phyloP scores from a whole-genome alignment of 2,797 vertebrate genomes.

The Moxostoma hubbsi region DNA sequence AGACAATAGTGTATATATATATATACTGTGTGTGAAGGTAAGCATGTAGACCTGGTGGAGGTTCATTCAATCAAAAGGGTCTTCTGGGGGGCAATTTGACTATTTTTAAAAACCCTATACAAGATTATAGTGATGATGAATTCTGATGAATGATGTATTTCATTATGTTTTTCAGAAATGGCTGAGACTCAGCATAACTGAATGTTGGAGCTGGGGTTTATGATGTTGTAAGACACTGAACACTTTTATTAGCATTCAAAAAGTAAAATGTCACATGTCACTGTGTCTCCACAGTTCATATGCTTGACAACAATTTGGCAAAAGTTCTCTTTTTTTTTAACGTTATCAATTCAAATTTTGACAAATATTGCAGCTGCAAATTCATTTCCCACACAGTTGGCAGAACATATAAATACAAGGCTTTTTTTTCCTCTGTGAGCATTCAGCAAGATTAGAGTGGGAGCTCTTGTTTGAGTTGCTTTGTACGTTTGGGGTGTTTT shows the following conservation, averaged over 20 bases:
- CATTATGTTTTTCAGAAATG: background rate
- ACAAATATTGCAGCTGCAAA: conserved; percentile 15
- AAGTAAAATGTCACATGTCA: conserved; percentile 12
- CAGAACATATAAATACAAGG: conserved; percentile 13
- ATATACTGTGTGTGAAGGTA: conserved; percentile 21
- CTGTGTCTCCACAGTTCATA: conserved; percentile 2
- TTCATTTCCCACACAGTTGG: conserved; percentile 22
- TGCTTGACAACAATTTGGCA: background rate
- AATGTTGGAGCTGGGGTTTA: background rate
- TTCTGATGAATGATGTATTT: background rate
- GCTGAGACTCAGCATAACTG: background rate
- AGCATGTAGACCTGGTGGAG: conserved; percentile 55
- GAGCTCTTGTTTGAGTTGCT: conserved; percentile 55
- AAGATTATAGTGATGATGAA: background rate
- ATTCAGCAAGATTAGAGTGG: conserved; percentile 42
- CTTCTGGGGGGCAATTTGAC: no score
- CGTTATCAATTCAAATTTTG: background rate
- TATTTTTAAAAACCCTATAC: background rate
- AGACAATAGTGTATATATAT: no score
- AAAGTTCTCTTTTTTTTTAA: background rate
- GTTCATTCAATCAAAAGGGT: conserved; percentile 68
- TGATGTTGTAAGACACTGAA: background rate
- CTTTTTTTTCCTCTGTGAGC: conserved; percentile 9
- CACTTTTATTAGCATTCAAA: conserved; percentile 1
- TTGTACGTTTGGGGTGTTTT: conserved; percentile 51